Evolutionary conservation across 2,888 invertebrate genomes (phyloP).

Genomic region (Drosophila subquinaria): DNA sequence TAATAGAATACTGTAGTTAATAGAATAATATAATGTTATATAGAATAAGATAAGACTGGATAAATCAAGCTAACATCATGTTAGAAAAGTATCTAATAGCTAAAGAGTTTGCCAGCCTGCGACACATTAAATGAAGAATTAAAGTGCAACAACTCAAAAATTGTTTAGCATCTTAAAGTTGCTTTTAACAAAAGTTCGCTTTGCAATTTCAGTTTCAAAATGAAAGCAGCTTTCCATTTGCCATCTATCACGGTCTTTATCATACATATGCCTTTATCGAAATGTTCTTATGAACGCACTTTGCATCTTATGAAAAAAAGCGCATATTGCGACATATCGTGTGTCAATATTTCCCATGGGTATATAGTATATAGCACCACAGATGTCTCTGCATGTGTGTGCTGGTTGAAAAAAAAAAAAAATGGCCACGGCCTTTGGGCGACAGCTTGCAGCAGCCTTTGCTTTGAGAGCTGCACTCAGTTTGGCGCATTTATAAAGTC

Average conservation of each 20-base stretch:
- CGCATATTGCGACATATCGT: slow-evolving; percentile 36
- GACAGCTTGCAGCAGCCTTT: slow-evolving; percentile 15
- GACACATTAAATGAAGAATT: not conserved
- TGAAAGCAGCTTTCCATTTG: slow-evolving; percentile 13
- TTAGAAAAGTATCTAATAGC: too few relatives aligned
- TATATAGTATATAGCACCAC: slow-evolving; percentile 5
- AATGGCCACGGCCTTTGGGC: slow-evolving; percentile 25
- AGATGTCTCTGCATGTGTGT: slow-evolving; percentile 1
- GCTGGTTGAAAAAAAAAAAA: slow-evolving; percentile 21
- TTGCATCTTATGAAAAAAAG: slow-evolving; percentile 9
- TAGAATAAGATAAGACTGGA: too few relatives aligned
- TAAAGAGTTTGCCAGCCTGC: too few relatives aligned
- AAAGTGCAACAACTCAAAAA: not conserved
- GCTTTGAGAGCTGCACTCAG: slow-evolving; percentile 40
- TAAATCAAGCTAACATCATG: too few relatives aligned
- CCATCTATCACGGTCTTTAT: slow-evolving; percentile 16
- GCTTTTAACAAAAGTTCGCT: not conserved
- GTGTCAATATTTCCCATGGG: slow-evolving; percentile 27
- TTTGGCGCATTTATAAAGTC: slow-evolving; percentile 54
- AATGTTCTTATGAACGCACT: slow-evolving; percentile 21
- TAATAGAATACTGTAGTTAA: too few relatives aligned
- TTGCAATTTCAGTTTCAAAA: not conserved
- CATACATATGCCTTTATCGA: not conserved
- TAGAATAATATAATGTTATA: too few relatives aligned
- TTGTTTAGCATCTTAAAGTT: not conserved